Percentiles rank a stretch among this genome's conserved stretches.
Conservation (phyloP, 2,888 invertebrate genomes). For the Hipparchia semele region DNA sequence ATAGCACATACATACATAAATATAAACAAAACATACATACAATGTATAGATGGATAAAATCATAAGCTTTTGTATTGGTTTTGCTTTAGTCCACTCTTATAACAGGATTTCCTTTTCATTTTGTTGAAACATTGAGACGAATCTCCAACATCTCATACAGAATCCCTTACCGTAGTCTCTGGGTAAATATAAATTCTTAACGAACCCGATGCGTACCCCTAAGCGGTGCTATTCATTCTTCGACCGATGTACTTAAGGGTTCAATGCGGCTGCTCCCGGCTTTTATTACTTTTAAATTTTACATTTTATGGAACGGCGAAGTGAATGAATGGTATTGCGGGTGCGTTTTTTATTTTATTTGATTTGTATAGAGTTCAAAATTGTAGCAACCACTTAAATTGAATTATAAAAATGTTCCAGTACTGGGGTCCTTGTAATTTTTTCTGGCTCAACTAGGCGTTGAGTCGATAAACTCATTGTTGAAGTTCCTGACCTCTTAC, state of each 20-base stretch:
- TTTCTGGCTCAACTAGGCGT: too few species aligned
- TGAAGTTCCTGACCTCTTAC: too few species aligned
- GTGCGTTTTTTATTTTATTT: background rate
- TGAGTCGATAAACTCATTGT: too few species aligned
- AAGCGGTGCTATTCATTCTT: slow-evolving; percentile 37
- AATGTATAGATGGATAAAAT: too few species aligned
- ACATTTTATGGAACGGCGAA: slow-evolving; percentile 21
- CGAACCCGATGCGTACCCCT: slow-evolving; percentile 54
- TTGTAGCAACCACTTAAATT: background rate
- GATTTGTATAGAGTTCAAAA: background rate
- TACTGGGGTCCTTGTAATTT: too few species aligned
- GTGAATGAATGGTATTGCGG: slow-evolving; percentile 13
- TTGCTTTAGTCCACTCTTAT: too few species aligned
- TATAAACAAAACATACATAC: too few species aligned
- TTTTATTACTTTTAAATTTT: slow-evolving; percentile 38
- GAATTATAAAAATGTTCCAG: too few species aligned
- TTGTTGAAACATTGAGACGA: background rate
- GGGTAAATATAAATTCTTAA: slow-evolving; percentile 75
- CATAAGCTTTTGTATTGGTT: too few species aligned
- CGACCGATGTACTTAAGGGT: slow-evolving; percentile 37
- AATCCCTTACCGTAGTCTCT: slow-evolving; percentile 45
- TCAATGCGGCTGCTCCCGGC: slow-evolving; percentile 22
- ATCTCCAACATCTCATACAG: background rate
- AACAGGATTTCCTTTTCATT: too few species aligned
- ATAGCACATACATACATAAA: too few species aligned